Evolutionary conservation across 2,797 vertebrate species (phyloP).

Genomic region (Harpagifer antarcticus): DNA sequence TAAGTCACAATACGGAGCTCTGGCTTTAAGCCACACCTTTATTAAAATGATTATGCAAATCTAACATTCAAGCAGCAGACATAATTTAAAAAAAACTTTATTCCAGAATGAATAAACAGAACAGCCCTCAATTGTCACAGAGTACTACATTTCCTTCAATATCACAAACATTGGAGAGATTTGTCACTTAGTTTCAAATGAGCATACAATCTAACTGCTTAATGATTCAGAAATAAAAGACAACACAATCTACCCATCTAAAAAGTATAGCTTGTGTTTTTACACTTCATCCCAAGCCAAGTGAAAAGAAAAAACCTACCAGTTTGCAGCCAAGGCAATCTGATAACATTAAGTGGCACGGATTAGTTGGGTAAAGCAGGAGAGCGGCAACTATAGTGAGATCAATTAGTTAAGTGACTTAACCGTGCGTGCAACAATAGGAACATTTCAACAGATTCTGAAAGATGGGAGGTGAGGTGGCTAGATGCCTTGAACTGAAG

Average conservation of each 20-base stretch:
- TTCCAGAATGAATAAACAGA: constrained; percentile 60
- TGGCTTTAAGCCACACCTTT: constrained; percentile 44
- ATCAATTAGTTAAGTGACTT: constrained; percentile 15
- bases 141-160: constrained; percentile 38
- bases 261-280: constrained; percentile 4
- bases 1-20: neutral
- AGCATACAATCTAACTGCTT: constrained; percentile 15
- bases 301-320: neutral
- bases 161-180: constrained; percentile 40
- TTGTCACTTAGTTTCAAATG: constrained; percentile 23
- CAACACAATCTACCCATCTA: constrained; percentile 17
- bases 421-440: constrained; percentile 24
- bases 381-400: constrained; percentile 24
- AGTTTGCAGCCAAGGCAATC: constrained; percentile 10
- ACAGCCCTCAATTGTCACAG: constrained; percentile 37
- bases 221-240: constrained; percentile 30
- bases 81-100: constrained; percentile 63
- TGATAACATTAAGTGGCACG: constrained; percentile 41
- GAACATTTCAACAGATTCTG: constrained; percentile 29
- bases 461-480: constrained; percentile 10
- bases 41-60: constrained; percentile 54
- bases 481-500: neutral
- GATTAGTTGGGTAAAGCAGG: constrained; percentile 28
- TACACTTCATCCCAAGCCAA: constrained; percentile 12
- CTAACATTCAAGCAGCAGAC: constrained; percentile 40